Percentiles rank a stretch among this genome's conserved stretches.
phyloP scores from a whole-genome alignment of 2,113 vertebrate species.

The Cercocebus atys region DNA sequence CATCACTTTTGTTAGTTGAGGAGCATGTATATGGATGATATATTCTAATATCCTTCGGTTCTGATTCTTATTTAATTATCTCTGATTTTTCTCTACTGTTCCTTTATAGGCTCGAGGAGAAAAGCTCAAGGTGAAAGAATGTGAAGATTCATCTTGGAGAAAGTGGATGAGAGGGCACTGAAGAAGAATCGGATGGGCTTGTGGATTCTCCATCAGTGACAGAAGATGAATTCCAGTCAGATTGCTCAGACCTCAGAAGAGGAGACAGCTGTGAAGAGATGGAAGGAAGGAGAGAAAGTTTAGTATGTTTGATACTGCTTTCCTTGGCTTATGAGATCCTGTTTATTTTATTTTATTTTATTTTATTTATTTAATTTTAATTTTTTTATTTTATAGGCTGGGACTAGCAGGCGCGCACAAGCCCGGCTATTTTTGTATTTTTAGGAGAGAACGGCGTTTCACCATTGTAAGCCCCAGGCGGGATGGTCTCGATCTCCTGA shows the following conservation, averaged over 20 bases:
- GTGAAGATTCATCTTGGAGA: constrained; percentile 94
- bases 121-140: constrained; percentile 92
- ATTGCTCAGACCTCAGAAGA: constrained; percentile 90
- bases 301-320: constrained; percentile 86
- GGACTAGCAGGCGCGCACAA: too few species aligned
- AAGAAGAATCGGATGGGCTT: constrained; percentile 95
- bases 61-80: background rate
- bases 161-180: constrained; percentile 85
- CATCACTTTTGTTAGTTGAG: background rate
- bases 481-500: too few species aligned
- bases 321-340: background rate
- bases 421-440: too few species aligned
- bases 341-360: background rate
- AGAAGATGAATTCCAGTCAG: constrained; percentile 96
- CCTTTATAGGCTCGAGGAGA: constrained; percentile 91
- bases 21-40: background rate
- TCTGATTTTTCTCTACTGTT: background rate
- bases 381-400: background rate
- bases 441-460: too few species aligned
- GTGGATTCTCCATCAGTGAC: constrained; percentile 97
- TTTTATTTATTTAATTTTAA: background rate
- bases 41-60: too few species aligned
- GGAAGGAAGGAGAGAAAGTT: constrained; percentile 92
- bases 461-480: too few species aligned
- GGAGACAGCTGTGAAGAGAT: constrained; percentile 84